phyloP scores from a whole-genome alignment of 2,797 vertebrate species.

The Catamblyrhynchus diadema region DNA sequence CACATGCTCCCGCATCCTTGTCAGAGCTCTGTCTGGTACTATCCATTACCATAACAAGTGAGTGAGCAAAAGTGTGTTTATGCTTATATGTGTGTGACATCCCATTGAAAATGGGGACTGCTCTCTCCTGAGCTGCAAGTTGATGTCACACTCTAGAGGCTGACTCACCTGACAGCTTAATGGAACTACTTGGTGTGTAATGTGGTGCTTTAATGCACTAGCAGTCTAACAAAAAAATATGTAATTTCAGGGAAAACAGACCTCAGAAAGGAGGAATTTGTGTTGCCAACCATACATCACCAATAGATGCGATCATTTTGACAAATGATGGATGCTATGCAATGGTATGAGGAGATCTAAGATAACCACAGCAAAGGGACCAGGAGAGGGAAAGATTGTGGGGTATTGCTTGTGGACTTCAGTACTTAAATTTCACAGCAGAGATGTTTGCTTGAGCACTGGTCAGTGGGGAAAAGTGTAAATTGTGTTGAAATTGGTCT shows the following conservation, averaged over 20 bases:
- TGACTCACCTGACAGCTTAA: neutral
- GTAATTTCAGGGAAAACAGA: constrained; percentile 84
- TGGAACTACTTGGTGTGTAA: neutral
- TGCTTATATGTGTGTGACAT: neutral
- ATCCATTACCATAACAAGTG: constrained; percentile 92
- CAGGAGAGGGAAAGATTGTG: neutral
- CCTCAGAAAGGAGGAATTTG: constrained; percentile 95
- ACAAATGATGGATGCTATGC: constrained; percentile 95
- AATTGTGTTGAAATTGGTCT: neutral
- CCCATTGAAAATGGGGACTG: neutral
- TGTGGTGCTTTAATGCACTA: neutral
- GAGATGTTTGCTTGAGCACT: neutral
- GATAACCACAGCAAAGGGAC: neutral
- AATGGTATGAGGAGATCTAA: constrained; percentile 83
- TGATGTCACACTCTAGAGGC: neutral
- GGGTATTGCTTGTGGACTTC: neutral
- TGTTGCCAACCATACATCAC: constrained; percentile 95
- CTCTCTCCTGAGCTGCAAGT: neutral
- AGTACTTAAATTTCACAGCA: neutral
- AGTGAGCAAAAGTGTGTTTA: constrained; percentile 1
- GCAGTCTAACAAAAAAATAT: neutral
- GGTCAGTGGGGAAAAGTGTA: neutral
- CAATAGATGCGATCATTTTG: constrained; percentile 92
- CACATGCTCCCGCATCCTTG: constrained; percentile 91
- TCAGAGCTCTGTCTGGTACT: constrained; percentile 88